These are phyloP conservation scores for Mastigias papua DNA, from an alignment of 30 jellyfish, hydroid and myxozoan species.

Conservation along the genomic window DNA sequence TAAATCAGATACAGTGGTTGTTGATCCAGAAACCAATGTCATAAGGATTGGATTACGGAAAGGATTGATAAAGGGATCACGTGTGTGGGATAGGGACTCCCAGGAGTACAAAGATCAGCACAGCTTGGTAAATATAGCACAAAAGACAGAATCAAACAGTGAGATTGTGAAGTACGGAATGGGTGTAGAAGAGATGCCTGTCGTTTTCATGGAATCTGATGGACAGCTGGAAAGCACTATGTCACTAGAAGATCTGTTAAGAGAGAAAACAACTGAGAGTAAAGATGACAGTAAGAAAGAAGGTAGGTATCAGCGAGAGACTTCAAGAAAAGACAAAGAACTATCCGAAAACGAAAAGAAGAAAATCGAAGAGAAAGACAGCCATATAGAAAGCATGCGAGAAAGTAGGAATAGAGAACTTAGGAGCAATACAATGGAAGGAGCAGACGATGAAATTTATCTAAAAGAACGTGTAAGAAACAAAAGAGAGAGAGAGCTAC, in stretches of 20 bases:
- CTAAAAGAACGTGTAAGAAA: too few species aligned
- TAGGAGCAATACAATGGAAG: neutral
- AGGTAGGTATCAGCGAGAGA: slow-evolving; percentile 1
- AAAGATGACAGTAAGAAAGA: neutral
- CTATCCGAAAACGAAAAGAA: neutral
- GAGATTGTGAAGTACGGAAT: neutral
- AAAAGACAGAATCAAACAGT: neutral
- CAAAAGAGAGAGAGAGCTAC: neutral
- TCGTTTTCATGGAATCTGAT: slow-evolving; percentile 30
- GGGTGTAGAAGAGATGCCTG: slow-evolving; percentile 39
- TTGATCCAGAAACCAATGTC: slow-evolving; percentile 51
- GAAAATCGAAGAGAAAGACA: neutral
- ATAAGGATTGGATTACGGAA: slow-evolving; percentile 60
- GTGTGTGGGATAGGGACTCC: slow-evolving; percentile 25
- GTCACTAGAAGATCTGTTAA: neutral
- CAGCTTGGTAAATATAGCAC: neutral
- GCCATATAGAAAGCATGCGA: too few species aligned
- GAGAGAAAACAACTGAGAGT: neutral
- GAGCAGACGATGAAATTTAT: slow-evolving; percentile 25
- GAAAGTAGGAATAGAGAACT: too few species aligned
- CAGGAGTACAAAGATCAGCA: neutral
- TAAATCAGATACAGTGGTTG: slow-evolving; percentile 40
- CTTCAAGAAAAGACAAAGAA: neutral
- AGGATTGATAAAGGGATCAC: slow-evolving; percentile 57
- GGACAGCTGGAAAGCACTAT: neutral